phyloP scores from a whole-genome alignment of 2,888 invertebrate species.

The Dasypolia templi region DNA sequence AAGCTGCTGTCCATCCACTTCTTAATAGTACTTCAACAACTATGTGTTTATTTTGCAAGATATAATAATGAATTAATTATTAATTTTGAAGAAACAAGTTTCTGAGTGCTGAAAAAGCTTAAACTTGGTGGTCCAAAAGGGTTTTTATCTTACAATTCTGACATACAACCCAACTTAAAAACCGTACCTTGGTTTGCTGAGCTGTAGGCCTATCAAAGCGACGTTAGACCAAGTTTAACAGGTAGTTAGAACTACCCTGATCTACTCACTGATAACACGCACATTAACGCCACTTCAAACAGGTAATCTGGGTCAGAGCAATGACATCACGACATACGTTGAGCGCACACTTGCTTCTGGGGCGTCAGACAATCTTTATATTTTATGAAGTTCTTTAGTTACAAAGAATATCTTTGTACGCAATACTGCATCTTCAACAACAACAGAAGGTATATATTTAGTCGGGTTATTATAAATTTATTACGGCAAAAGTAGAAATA shows the following conservation, averaged over 20 bases:
- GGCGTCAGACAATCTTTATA: slow-evolving; percentile 11
- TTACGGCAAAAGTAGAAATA: not conserved
- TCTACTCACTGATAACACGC: slow-evolving; percentile 67
- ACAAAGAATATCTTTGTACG: not conserved
- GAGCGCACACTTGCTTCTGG: slow-evolving; percentile 43
- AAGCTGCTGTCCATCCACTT: not conserved
- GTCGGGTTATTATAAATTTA: not conserved
- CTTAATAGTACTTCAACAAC: not conserved
- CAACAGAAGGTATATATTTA: not conserved
- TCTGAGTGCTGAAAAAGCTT: not conserved
- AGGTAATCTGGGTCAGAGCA: slow-evolving; percentile 75
- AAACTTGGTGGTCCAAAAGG: slow-evolving; percentile 8
- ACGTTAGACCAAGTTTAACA: slow-evolving; percentile 32
- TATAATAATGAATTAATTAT: too few relatives aligned
- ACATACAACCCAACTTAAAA: slow-evolving; percentile 2
- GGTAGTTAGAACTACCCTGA: slow-evolving; percentile 65
- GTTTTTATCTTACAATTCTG: slow-evolving; percentile 1
- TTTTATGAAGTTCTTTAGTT: not conserved
- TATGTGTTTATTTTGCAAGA: too few relatives aligned
- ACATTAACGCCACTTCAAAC: slow-evolving; percentile 69
- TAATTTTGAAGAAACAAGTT: not conserved
- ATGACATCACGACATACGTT: slow-evolving; percentile 65
- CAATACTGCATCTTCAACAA: too few relatives aligned
- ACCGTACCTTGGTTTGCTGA: not conserved
- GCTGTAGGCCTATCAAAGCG: not conserved